Base-by-base conservation (phyloP, 2,113 vertebrate genomes). In the Pipa parva region DNA sequence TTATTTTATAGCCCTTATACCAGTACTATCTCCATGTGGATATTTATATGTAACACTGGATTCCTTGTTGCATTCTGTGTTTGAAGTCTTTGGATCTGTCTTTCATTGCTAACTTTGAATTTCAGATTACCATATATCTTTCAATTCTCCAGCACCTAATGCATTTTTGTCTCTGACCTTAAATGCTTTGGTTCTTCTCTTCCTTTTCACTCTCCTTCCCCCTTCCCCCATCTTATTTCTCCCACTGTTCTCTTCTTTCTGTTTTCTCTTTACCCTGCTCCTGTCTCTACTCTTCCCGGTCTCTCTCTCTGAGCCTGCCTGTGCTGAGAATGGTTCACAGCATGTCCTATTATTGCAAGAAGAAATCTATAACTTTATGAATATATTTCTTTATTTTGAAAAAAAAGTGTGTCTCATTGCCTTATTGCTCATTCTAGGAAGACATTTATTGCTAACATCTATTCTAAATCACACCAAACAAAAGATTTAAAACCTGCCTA, bases 351-450 rank as follows among this genome's bases (percentile, higher is more conserved):
- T 65, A 65, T 56, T 65, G 63, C 63, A 60, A 59, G 57, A 49
- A 60, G 50, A 58, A 54, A 60, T 50, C 49, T 69, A 61, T 61
- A 69, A 69, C 57, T 69, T 69, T 69, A 69, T 69, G 57, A 69
- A 69, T 69, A 69, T 69, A 69, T 61, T 69, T 69, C 60, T 69
- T 69, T 69, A 69, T 69, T 69, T 68, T 68, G 65, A 59, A 68
- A 67, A 64, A 29, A 50, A 64, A 22, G 27, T 57, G 63, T 51
- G 27, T 51, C 29, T 51, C n/a, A 5, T 50, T 59, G 36, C 56
- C 46, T 49, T 49, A 49, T 49, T 49, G 20, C 10, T 21, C 21
- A 49, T 21, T 5, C 39, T n/a, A 15, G 17, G 15, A 49, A 22
- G 18, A 49, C 9, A 22, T 49, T 18, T 48, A 21, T 48, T 48